A percentile compares a stretch with the other conserved stretches of the same genome.
These are phyloP conservation scores for Pilophorus perplexus DNA, from an alignment of 2,888 invertebrate genomes.

Conservation along the genomic window DNA sequence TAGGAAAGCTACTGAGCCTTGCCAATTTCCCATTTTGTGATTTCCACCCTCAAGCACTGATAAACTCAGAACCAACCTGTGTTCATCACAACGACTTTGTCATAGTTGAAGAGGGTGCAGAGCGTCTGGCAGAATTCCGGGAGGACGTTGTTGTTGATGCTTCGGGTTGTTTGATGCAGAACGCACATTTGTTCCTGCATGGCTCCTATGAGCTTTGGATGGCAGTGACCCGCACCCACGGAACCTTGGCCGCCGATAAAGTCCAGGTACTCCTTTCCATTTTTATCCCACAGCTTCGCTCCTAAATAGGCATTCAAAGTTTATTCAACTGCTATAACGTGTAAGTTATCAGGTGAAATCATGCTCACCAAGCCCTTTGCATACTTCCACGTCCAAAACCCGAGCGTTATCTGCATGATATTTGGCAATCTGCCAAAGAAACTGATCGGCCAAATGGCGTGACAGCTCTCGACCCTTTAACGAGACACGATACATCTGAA, in stretches of 20 bases:
- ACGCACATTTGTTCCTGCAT: slow-evolving; percentile 57
- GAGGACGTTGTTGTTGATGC: slow-evolving; percentile 84
- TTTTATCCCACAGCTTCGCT: slow-evolving; percentile 89
- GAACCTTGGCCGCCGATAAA: slow-evolving; percentile 94
- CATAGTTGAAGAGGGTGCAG: slow-evolving; percentile 78
- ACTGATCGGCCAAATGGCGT: too few relatives aligned
- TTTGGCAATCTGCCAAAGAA: too few relatives aligned
- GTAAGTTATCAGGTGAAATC: background rate
- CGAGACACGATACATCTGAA: too few relatives aligned
- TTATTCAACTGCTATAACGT: background rate
- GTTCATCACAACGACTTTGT: slow-evolving; percentile 91
- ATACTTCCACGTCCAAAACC: slow-evolving; percentile 43
- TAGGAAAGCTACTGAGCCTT: too few relatives aligned
- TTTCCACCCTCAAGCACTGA: too few relatives aligned
- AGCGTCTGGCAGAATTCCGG: slow-evolving; percentile 85
- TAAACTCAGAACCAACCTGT: slow-evolving; percentile 62
- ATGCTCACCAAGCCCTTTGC: slow-evolving; percentile 44
- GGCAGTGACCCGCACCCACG: slow-evolving; percentile 93
- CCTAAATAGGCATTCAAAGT: too few relatives aligned
- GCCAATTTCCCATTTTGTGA: too few relatives aligned
- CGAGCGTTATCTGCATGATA: slow-evolving; percentile 40
- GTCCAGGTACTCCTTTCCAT: slow-evolving; percentile 87
- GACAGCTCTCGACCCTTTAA: too few relatives aligned
- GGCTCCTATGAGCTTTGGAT: slow-evolving; percentile 77
- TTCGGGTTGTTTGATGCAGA: slow-evolving; percentile 63